These are phyloP conservation scores for Anguilla japonica DNA, from an alignment of 2,113 vertebrate genomes.

Conservation along the genomic window DNA sequence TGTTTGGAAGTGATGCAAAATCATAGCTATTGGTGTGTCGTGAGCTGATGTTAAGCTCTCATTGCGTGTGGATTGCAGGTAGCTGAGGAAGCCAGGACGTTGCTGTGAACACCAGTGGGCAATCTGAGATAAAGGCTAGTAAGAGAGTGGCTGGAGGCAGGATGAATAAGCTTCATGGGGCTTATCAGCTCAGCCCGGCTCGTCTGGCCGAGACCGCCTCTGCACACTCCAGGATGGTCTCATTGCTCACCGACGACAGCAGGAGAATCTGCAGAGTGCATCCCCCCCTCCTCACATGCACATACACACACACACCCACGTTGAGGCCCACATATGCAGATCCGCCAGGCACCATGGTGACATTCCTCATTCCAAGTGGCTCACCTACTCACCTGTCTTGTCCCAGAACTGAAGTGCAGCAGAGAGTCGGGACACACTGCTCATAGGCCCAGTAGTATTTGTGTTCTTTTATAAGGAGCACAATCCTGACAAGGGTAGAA, in stretches of 20 bases:
- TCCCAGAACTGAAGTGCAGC: background rate
- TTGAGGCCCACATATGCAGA: background rate
- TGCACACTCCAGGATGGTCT: background rate
- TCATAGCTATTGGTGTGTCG: background rate
- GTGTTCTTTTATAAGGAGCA: background rate
- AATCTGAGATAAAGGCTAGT: background rate
- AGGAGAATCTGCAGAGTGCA: background rate
- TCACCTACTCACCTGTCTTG: background rate
- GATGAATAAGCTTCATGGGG: background rate
- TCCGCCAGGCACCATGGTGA: background rate
- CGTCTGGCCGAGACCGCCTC: background rate
- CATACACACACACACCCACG: background rate
- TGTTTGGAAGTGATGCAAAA: background rate
- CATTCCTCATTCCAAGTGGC: background rate
- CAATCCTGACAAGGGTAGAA: background rate
- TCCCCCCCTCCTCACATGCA: background rate
- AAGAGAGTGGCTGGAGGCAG: background rate
- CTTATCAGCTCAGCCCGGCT: slow-evolving; percentile 14
- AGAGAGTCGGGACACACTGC: background rate
- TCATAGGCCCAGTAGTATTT: background rate
- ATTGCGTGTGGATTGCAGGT: background rate
- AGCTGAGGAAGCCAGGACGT: background rate
- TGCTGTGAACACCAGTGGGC: background rate
- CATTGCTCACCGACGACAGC: background rate
- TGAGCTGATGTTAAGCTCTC: background rate